Percentiles rank a stretch among this genome's conserved stretches.
Conservation (phyloP, 2,888 invertebrate genomes). For the Eristalis pertinax region DNA sequence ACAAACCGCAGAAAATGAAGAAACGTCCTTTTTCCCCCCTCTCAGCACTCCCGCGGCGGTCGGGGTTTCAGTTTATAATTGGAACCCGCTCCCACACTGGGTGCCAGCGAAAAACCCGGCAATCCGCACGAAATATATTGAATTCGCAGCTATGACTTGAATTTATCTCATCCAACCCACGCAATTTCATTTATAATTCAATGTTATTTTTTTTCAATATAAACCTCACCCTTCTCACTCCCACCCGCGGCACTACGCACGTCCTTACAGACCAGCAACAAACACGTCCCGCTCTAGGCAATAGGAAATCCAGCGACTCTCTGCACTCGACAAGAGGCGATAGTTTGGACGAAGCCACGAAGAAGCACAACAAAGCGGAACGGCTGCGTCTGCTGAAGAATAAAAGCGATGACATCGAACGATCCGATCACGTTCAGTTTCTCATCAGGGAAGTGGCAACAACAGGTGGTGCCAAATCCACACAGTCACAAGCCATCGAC, state of each 20-base stretch:
- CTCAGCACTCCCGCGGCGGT: too few species aligned
- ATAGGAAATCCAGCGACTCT: conserved; percentile 64
- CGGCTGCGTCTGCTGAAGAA: conserved; percentile 79
- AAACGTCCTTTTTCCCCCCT: not conserved
- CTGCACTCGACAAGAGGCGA: conserved; percentile 72
- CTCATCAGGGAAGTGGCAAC: conserved; percentile 92
- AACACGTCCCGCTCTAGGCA: conserved; percentile 72
- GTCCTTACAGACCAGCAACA: conserved; percentile 67
- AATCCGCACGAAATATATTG: not conserved
- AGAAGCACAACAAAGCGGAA: conserved; percentile 78
- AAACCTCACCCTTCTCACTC: not conserved
- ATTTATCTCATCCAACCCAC: conserved; percentile 1
- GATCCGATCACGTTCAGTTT: conserved; percentile 94
- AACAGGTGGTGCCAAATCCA: conserved; percentile 82
- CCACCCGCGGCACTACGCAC: not conserved
- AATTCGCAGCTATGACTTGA: conserved; percentile 1
- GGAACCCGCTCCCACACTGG: not conserved
- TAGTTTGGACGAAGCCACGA: conserved; percentile 77
- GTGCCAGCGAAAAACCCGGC: not conserved
- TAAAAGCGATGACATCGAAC: conserved; percentile 81
- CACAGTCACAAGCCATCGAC: conserved; percentile 82
- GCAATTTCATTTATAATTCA: not conserved
- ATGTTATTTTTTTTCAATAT: not conserved
- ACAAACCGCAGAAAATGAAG: not conserved
- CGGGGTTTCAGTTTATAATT: not conserved